Percentiles rank a stretch among this genome's conserved stretches.
Evolutionary conservation across 2,888 invertebrate species (phyloP).

Genomic region (Spodoptera exigua): DNA sequence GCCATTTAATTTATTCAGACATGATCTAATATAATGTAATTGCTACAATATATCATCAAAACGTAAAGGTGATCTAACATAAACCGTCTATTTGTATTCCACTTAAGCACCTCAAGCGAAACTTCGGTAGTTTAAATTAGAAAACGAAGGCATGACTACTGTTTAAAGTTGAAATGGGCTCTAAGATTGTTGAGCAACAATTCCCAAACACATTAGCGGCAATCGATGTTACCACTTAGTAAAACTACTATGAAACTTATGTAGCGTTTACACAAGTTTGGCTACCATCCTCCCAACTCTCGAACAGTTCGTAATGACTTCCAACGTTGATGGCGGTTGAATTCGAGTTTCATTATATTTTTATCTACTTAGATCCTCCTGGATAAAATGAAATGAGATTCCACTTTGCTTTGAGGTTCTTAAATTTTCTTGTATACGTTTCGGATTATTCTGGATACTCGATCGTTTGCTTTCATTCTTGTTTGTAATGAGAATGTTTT

Average conservation of each 20-base stretch:
- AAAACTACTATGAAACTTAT: slow-evolving; percentile 64
- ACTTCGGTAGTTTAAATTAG: slow-evolving; percentile 56
- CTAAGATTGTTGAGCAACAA: slow-evolving; percentile 60
- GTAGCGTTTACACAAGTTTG: slow-evolving; percentile 61
- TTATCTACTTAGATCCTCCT: slow-evolving; percentile 35
- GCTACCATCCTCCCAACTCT: slow-evolving; percentile 55
- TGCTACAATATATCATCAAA: too few species aligned
- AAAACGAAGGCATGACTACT: slow-evolving; percentile 51
- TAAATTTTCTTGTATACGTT: too few species aligned
- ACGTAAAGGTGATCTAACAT: background rate
- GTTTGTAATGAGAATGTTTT: too few species aligned
- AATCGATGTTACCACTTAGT: slow-evolving; percentile 65
- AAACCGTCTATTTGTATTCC: slow-evolving; percentile 44
- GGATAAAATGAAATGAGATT: slow-evolving; percentile 1
- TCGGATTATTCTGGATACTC: too few species aligned
- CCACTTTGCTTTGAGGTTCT: background rate
- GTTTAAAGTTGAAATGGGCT: slow-evolving; percentile 56
- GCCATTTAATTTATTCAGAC: too few species aligned
- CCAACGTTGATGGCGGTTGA: slow-evolving; percentile 59
- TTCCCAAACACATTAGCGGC: slow-evolving; percentile 62
- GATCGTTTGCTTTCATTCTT: too few species aligned
- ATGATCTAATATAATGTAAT: too few species aligned
- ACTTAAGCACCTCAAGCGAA: slow-evolving; percentile 40
- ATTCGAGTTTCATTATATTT: slow-evolving; percentile 55
- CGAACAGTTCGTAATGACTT: slow-evolving; percentile 72